Evolutionary conservation across 2,888 invertebrate genomes (phyloP), one percentile per base, ranked within the genome.

Genomic region (Rhagophthalmus giganteus): DNA sequence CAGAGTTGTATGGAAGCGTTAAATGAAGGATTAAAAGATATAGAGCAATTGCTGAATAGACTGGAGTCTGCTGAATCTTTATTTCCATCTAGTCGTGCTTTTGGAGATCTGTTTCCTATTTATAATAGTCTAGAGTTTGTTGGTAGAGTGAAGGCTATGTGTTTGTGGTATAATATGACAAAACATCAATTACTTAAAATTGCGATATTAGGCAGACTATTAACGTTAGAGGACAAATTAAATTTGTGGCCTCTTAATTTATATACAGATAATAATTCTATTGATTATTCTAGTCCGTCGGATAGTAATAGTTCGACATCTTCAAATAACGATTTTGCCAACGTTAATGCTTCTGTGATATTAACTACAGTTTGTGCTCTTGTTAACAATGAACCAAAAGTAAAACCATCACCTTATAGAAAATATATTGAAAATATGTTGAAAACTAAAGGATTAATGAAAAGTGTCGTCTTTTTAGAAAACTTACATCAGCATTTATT

Each of bases 91-190:
- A 85, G 85, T 39, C 84, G 86, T 62, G 87, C 90, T 12, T 87
- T 94, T 76, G 87, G 84, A 0, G 76, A 76, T 3, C 83, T 87
- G 51, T 88, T 88, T 76, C 86, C 87, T 8, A 76, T 86, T 9
- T 84, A 88, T 56, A 82, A 79, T 51, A 83, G 84, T 49, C 70
- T 78, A 1, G 78, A 79, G 45, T 88, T 91, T 65, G 80, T 81
- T 15, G 80, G 81, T 39, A 77, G 86, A 62, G 79, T 88, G 6
- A 86, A 87, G 74, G 87, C 92, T 7, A 85, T 95, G 82, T 92
- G 90, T 66, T 78, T 94, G 1, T 96, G 95, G 94, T 89, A 88
- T 73, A 96, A 95, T 74, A 87, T 90, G 70, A 90, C 90, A 0
- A 82, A 84, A 61, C 90, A 92, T 72, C 86, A 94, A 72, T 83